Evolutionary conservation across 2,113 vertebrate genomes (phyloP).

Genomic region (Colius striatus): DNA sequence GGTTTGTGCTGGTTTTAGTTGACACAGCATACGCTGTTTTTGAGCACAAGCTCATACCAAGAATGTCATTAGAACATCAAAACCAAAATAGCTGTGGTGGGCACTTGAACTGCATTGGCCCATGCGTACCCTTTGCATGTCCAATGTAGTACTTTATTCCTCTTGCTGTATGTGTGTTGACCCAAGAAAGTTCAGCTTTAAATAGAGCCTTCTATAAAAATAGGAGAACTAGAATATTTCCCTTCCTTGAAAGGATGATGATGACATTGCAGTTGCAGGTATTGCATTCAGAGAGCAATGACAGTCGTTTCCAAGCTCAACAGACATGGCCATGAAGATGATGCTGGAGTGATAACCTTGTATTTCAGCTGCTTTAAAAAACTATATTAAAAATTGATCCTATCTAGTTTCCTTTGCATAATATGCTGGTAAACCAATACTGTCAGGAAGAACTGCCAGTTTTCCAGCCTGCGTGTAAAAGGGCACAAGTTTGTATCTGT

Average conservation of each 20-base stretch:
- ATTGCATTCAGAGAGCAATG: background rate
- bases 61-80: background rate
- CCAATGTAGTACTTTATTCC: background rate
- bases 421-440: background rate
- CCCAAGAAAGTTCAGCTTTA: background rate
- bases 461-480: background rate
- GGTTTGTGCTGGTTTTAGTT: background rate
- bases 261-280: background rate
- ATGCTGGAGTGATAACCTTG: background rate
- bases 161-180: background rate
- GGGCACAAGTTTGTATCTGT: background rate
- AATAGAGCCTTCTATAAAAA: background rate
- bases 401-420: slow-evolving; percentile 1
- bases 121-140: background rate
- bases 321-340: background rate
- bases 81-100: background rate
- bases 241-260: background rate
- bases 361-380: background rate
- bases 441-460: background rate
- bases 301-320: background rate
- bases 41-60: background rate
- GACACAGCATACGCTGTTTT: background rate
- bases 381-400: background rate
- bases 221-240: background rate
- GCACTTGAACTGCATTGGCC: background rate